phyloP scores from a whole-genome alignment of 2,797 vertebrate genomes.

The Poecilia gillii region DNA sequence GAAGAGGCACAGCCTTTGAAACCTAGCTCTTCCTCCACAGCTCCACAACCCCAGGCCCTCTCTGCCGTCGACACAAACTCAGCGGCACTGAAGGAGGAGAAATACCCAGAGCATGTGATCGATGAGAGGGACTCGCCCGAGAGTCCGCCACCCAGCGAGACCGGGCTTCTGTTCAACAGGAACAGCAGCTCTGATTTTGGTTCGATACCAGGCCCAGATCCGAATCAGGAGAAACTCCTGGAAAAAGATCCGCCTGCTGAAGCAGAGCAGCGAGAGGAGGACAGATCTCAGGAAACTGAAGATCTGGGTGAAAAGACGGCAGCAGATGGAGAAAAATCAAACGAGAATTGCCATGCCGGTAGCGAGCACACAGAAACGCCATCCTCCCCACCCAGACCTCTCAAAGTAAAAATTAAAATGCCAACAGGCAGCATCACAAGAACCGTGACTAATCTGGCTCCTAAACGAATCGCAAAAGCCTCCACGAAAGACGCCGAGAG shows the following conservation, averaged over 20 bases:
- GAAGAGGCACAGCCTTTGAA: conserved; percentile 19
- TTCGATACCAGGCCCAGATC: conserved; percentile 31
- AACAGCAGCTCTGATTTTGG: conserved; percentile 46
- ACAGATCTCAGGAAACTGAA: conserved; percentile 17
- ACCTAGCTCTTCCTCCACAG: conserved; percentile 21
- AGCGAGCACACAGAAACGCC: conserved; percentile 54
- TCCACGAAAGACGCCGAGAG: conserved; percentile 48
- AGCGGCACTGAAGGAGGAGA: conserved; percentile 60
- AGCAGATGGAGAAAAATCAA: conserved; percentile 38
- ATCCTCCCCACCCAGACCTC: conserved; percentile 79
- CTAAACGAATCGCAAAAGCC: conserved; percentile 62
- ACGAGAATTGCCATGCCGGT: conserved; percentile 10
- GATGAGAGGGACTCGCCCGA: conserved; percentile 85
- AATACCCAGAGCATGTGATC: conserved; percentile 82
- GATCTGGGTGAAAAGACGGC: conserved; percentile 38
- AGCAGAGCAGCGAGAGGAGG: conserved; percentile 32
- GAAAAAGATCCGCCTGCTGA: conserved; percentile 73
- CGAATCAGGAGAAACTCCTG: conserved; percentile 56
- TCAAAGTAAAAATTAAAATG: conserved; percentile 94
- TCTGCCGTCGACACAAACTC: conserved; percentile 14
- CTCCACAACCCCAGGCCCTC: conserved; percentile 28
- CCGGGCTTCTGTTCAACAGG: conserved; percentile 48
- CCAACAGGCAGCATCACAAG: conserved; percentile 86
- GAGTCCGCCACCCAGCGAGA: conserved; percentile 83
- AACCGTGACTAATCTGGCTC: conserved; percentile 82